Evolutionary conservation across 2,888 invertebrate species (phyloP), one percentile per base, ranked within the genome.

Genomic region (Dolichomitus sp.): DNA sequence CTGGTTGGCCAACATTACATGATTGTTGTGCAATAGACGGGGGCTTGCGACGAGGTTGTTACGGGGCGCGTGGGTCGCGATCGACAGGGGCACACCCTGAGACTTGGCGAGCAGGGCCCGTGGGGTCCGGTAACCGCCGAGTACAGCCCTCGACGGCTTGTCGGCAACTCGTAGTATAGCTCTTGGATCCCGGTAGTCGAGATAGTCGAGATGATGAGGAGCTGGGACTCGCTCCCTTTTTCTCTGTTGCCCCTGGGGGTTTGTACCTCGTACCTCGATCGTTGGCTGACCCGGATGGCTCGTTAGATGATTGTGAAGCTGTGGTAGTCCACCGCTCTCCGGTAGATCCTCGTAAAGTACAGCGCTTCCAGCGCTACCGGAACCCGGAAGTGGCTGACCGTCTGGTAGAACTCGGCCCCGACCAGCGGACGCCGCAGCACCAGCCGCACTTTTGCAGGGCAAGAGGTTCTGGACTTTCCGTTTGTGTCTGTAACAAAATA

Each of bases 381-480:
- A 90, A 54, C 87, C 92, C 83, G 80, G 90, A 90, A 85, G 92
- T 94, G 95, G 59, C 92, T 94, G 11, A 94, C 95, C 91, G 68
- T 92, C 92, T 17, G 90, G 83, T 66, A 91, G 79, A 30, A 89
- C 88, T 30, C 91, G 87, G 19, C 86, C 87, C 2, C 91, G 95
- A 30, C 94, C 95, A 79, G 95, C 95, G 80, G 94, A 86, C 40
- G 93, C 92, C 17, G 94, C 94, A 40, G 93, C 95, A 94, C 83
- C 94, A 93, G 11, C 95, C 94, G 90, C 94, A 92, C 97, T 97
- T 94, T 97, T 97, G 93, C 97, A 97, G 63, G 97, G 97, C 90
- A 97, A 95, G 84, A 97, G 95, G 91, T 97, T 97, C 93, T 97
- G 97, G 92, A 97, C 97, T 96, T 97, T 97, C 94, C 97, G 95